Evolutionary conservation across 1,140 invertebrate species (phyloP), one percentile per base, ranked within the genome.

Genomic region (Riptortus pedestris): DNA sequence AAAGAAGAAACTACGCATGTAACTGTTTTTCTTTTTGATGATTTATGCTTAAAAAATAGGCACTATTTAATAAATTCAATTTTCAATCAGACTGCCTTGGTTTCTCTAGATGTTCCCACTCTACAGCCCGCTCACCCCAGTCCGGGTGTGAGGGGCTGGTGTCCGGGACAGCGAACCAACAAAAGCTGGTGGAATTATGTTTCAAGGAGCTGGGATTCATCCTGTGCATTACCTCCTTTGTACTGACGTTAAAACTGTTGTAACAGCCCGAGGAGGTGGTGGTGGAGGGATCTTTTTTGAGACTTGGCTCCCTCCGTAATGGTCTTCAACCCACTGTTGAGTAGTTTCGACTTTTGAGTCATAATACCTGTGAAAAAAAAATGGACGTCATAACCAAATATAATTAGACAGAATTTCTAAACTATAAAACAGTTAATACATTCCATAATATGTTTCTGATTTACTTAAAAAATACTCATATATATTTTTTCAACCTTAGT

Each of bases 291-390:
- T 84, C 64, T 81, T 77, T 67, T 83, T 78, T 64, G 83, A 83
- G 55, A 16, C 66, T 45, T 52, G 48, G n/a, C 20, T 29, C 38
- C 52, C 65, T 0, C 89, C 89, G 69, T 92, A 92, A 69, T 92
- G 90, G 70, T 92, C 88, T 67, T 86, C 83, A n/a, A 92, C 87
- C 90, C 90, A 93, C 70, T 91, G 62, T n/a, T 43, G 38, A 16
- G 43, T 43, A 18, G 60, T 47, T 27, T 48, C 24, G 26, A 47
- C 60, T 51, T 62, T 62, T n/a, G 43, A 26, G 18, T 38, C 43
- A 51, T 48, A 62, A 43, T 90, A 55, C 51, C 51, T 55, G 48
- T 2, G 11, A 45, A 45, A n/a, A n/a, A 2, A 2, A n/a, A n/a
- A n/a, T n/a, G n/a, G n/a, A n/a, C n/a, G n/a, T n/a, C n/a, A n/a